These are phyloP conservation scores for Diplodus sargus DNA, from an alignment of 2,797 vertebrate species.

Conservation along the genomic window DNA sequence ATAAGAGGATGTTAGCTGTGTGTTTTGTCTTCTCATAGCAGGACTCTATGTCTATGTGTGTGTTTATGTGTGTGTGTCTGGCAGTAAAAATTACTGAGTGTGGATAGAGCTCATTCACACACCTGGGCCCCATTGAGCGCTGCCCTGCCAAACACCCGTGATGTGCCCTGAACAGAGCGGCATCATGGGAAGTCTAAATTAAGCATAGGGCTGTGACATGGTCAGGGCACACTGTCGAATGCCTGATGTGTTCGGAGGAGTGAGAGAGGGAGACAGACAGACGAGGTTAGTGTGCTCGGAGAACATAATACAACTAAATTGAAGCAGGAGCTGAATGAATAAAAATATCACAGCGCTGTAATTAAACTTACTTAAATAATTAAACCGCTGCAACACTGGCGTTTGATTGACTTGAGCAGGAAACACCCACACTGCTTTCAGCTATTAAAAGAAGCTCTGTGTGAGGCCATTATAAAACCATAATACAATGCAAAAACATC, in stretches of 20 bases:
- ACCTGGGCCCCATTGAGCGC: conserved; percentile 57
- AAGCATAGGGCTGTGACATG: conserved; percentile 35
- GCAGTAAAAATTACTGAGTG: conserved; percentile 27
- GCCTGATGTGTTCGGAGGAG: conserved; percentile 29
- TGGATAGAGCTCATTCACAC: conserved; percentile 53
- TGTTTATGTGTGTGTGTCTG: conserved; percentile 17
- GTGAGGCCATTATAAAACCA: too few relatives aligned
- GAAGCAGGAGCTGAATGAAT: conserved; percentile 30
- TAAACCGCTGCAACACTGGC: conserved; percentile 18
- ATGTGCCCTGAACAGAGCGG: conserved; percentile 33
- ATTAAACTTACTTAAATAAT: conserved; percentile 54
- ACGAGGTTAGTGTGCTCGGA: conserved; percentile 23
- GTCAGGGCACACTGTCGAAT: conserved; percentile 15
- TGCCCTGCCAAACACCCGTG: conserved; percentile 52
- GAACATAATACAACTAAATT: conserved; percentile 14
- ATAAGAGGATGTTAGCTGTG: conserved; percentile 35
- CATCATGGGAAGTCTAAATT: conserved; percentile 67
- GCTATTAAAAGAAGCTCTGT: not conserved
- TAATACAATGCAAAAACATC: not conserved
- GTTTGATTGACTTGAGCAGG: conserved; percentile 35
- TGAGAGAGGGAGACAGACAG: conserved; percentile 15
- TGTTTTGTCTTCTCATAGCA: conserved; percentile 37
- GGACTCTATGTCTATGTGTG: conserved; percentile 12
- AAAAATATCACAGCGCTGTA: conserved; percentile 28
- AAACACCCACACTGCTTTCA: conserved; percentile 17